Base-by-base conservation (phyloP, 2,113 vertebrate genomes). In the Hypocryptadius cinnamomeus region DNA sequence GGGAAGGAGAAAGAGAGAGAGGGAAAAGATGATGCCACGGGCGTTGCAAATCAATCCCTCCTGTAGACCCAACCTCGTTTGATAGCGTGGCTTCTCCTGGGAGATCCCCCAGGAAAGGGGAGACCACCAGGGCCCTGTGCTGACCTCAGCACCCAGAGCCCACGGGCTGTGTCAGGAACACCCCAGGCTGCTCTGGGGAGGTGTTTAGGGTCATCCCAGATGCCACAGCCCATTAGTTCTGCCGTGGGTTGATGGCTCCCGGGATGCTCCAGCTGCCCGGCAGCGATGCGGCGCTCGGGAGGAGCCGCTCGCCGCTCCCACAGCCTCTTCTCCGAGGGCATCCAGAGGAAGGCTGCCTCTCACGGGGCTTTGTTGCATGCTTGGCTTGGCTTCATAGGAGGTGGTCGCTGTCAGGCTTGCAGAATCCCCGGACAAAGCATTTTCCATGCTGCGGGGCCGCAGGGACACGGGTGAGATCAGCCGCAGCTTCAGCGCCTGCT, bases 401-500 rank as follows among this genome's bases (percentile, higher is more conserved):
- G 56, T 84, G 88, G 71, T 57, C 2, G 6, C n/a, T 56, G 25
- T 70, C 35, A 3, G 85, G 68, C 71, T 72, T 0, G n/a, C 42
- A 39, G 56, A 69, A 61, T 71, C 12, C 61, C 37, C 2, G 1
- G 11, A 80, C 50, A 57, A 85, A 85, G 70, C 51, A 1, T 47
- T 80, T 74, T 63, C 66, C 51, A 0, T 0, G 10, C 25, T 0
- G 13, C 8, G 4, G 69, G 51, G 33, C 50, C 10, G 2, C n/a
- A 4, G 59, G 56, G 10, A 80, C 39, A 8, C 0, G 6, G 51
- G 11, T 2, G 12, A 72, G 78, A 11, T 74, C 73, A 87, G 77
- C 48, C 1, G 2, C 5, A 28, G 78, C 35, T 70, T 59, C 85
- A 35, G 63, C 63, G 79, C 53, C 57, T 14, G 68, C 54, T 5